Percentiles rank a stretch among this genome's conserved stretches.
Conservation (phyloP, 1,140 invertebrate genomes). For the Drosophila kikkawai region DNA sequence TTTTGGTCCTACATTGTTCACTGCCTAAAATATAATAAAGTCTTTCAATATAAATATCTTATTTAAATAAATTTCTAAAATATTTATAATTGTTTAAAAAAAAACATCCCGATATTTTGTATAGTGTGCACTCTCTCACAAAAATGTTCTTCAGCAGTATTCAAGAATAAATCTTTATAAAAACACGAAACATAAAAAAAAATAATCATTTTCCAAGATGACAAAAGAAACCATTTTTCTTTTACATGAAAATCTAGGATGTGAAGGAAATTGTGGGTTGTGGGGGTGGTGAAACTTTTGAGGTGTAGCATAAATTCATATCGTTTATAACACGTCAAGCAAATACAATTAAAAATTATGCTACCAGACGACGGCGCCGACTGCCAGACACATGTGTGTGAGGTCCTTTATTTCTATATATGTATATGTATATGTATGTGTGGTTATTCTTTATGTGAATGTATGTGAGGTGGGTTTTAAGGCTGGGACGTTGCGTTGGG, state of each 20-base stretch:
- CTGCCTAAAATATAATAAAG: no score
- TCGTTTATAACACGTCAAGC: conserved; percentile 62
- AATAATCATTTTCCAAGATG: conserved; percentile 20
- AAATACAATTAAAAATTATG: conserved; percentile 78
- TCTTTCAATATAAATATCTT: no score
- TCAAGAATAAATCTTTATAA: conserved; percentile 3
- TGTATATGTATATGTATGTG: neutral
- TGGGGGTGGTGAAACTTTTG: conserved; percentile 4
- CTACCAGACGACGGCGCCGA: conserved; percentile 42
- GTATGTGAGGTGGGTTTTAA: conserved; percentile 19
- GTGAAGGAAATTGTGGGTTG: neutral
- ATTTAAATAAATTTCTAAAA: neutral
- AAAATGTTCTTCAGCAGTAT: neutral
- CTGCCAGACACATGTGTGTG: conserved; percentile 20
- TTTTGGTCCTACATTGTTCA: no score
- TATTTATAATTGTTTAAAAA: neutral
- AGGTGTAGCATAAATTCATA: conserved; percentile 51
- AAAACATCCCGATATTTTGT: neutral
- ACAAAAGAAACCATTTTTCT: conserved; percentile 35
- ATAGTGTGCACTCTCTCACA: neutral
- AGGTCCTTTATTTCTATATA: conserved; percentile 25
- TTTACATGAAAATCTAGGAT: conserved; percentile 8
- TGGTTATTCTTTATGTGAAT: conserved; percentile 12
- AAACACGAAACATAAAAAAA: conserved; percentile 4
- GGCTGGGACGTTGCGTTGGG: conserved; percentile 23